Base-by-base conservation (phyloP, 2,797 vertebrate species). In the Chaetophractus vellerosus region DNA sequence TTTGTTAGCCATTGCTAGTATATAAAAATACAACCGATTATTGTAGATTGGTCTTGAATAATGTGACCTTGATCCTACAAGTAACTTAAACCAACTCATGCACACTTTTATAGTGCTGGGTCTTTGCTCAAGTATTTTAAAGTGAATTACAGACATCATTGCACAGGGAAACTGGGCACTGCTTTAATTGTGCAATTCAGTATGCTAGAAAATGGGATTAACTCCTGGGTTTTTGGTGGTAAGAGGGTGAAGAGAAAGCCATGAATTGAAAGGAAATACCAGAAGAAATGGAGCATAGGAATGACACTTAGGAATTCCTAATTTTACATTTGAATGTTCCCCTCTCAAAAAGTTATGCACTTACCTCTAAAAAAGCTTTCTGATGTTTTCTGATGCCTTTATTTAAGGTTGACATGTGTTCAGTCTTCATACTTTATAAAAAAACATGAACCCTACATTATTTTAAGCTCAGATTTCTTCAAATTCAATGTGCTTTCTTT, bases 261-360 rank as follows among this genome's bases (percentile, higher is more conserved):
- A 1, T 50, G 6, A 57, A 4, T 71, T 66, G 36, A 50, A 80
- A 88, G 33, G 36, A 91, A n/a, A 71, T n/a, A 33, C 5, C 45
- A 64, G 81, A 83, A 85, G n/a, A 88, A 19, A 6, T 88, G 26
- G 63, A 55, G 28, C 8, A 57, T 84, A 9, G 57, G 66, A 88
- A 68, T 33, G 59, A 82, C 26, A 63, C 9, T n/a, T 2, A 57
- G 50, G 28, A 31, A 78, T 87, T 59, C 50, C 52, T 87, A 86
- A 36, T 90, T 94, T 90, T 93, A 72, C 63, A 41, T 21, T 71
- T 81, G 55, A 87, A 72, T 90, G 45, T 26, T 21, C 11, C 68
- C 5, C 33, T 86, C 41, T 68, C 23, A 38, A 75, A 41, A 86
- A 76, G 38, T 80, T 85, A 76, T 57, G 8, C 38, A 86, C 72